Evolutionary conservation across 2,113 vertebrate genomes (phyloP), one percentile per base, ranked within the genome.

Genomic region (Gallinago media): DNA sequence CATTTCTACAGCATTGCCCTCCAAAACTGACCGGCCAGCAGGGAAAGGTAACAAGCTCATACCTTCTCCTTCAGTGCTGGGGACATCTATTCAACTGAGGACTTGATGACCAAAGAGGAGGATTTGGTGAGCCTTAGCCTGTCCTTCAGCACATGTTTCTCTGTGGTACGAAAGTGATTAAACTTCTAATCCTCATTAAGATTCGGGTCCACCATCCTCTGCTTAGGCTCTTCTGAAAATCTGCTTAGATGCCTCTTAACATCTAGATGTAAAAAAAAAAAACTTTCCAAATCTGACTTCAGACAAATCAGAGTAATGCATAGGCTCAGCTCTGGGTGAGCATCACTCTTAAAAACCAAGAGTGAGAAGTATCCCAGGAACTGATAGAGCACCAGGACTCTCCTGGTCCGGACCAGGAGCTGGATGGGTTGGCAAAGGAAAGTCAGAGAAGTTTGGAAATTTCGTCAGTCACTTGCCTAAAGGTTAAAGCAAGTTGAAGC

Each of bases 141-240:
- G 40, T 42, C 86, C 76, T 56, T 72, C 59, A 66, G 62, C 6
- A 32, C 15, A 2, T 23, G 20, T 11, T 55, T 66, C 9, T 15
- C 73, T 68, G 66, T 61, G 36, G 29, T 25, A 50, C 58, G 26
- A 50, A 56, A 56, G n/a, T 36, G 20, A 46, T 88, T 29, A 85
- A 62, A 82, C 49, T 71, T 6, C 17, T 66, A 93, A 92, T 85
- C 34, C 46, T 94, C 55, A 42, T 94, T 95, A 89, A 88, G 75
- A 96, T 94, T 90, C 82, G 71, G n/a, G 71, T 68, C 75, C 73
- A 23, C 75, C 73, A 23, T 67, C 66, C 62, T 68, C 66, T 87
- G 49, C 71, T 83, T 31, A 49, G 59, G 78, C 80, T 87, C 63
- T 58, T 67, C 75, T 70, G 75, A 94, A 85, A 88, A 20, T 66